These are phyloP conservation scores for Centropus unirufus DNA, from an alignment of 2,113 vertebrate species.

Conservation along the genomic window DNA sequence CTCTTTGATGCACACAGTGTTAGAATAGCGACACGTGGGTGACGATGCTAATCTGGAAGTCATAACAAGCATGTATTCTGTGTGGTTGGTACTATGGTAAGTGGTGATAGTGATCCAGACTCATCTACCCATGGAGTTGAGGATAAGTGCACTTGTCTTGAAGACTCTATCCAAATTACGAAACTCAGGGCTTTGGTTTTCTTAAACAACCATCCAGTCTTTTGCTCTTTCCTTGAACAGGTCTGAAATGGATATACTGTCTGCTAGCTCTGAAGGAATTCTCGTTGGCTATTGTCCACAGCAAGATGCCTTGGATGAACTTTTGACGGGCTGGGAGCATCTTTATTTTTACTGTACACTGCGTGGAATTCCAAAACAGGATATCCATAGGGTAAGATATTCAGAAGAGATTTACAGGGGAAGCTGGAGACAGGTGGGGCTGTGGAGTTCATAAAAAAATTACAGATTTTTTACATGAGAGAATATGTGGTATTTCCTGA, in stretches of 20 bases:
- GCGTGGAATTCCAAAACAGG: constrained; percentile 65
- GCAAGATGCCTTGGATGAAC: constrained; percentile 75
- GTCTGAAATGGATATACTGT: constrained; percentile 53
- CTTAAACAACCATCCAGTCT: not conserved
- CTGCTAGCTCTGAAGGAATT: constrained; percentile 48
- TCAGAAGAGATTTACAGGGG: not conserved
- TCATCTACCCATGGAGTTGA: not conserved
- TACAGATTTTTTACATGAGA: not conserved
- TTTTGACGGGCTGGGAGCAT: constrained; percentile 78
- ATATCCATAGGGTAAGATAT: constrained; percentile 52
- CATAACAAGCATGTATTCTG: accelerated
- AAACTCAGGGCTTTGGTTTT: not conserved
- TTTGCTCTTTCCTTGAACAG: constrained; percentile 32
- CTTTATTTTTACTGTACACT: constrained; percentile 75
- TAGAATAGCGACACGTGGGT: accelerated
- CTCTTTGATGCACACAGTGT: accelerated
- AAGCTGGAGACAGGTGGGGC: not conserved
- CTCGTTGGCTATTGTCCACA: constrained; percentile 77
- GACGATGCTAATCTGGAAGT: not conserved
- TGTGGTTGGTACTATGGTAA: not conserved
- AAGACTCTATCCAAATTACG: not conserved
- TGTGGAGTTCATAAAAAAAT: not conserved
- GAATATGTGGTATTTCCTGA: not conserved
- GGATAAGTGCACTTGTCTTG: not conserved
- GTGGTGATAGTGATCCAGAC: not conserved